phyloP scores from a whole-genome alignment of 2,113 vertebrate species.

The Protomyctophum bolini region DNA sequence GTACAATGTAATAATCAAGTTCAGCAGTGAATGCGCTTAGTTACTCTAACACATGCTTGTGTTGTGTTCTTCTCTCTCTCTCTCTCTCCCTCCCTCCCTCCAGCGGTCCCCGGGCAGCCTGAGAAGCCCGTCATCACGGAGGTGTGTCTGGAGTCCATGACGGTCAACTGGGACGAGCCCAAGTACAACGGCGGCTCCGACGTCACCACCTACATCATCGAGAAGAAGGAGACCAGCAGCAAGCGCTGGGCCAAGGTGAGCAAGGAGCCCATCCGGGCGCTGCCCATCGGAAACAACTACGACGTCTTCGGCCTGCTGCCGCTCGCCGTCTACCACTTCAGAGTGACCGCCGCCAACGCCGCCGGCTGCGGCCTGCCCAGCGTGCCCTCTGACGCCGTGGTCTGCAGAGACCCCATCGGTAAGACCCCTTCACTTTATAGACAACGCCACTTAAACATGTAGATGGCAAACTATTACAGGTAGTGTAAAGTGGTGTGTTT shows the following conservation, averaged over 20 bases:
- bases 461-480: too few relatives aligned
- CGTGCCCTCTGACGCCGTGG: conserved; percentile 88
- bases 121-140: conserved; percentile 95
- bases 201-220: conserved; percentile 92
- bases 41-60: too few relatives aligned
- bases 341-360: conserved; percentile 91
- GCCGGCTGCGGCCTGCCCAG: conserved; percentile 93
- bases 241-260: conserved; percentile 94
- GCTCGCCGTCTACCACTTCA: conserved; percentile 92
- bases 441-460: too few relatives aligned
- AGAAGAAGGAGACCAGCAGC: conserved; percentile 92
- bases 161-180: conserved; percentile 96
- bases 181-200: conserved; percentile 96
- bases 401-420: conserved; percentile 94
- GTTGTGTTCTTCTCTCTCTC: not conserved
- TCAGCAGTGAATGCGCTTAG: too few relatives aligned
- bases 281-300: conserved; percentile 90
- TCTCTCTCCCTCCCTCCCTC: not conserved
- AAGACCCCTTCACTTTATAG: conserved; percentile 46
- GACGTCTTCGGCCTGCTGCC: conserved; percentile 90
- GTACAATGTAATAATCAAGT: too few relatives aligned
- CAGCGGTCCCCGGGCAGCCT: conserved; percentile 95
- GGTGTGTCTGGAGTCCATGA: conserved; percentile 90
- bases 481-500: too few relatives aligned
- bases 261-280: conserved; percentile 89